Base-by-base conservation (phyloP, 1,140 invertebrate species). In the Leptopilina boulardi region DNA sequence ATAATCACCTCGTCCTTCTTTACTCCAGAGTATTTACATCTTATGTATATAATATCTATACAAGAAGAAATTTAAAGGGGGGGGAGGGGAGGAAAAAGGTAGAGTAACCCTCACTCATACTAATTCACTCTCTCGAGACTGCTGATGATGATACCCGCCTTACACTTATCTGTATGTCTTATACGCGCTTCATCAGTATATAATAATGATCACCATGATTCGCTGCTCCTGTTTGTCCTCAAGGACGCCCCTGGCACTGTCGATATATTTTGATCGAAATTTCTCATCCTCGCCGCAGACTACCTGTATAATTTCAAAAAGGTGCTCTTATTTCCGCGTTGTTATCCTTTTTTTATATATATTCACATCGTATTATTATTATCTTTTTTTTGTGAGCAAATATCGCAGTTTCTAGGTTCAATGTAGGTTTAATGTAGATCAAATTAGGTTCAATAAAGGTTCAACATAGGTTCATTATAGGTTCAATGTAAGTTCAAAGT, bases 1-100 rank as follows among this genome's bases (percentile, higher is more conserved):
- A 80, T 82, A 82, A 82, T 82, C 78, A 80, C 78, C 73, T 82
- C 81, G 78, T 80, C 75, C 76, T 77, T 78, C 74, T 82, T 34
- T 70, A 54, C 42, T n/a, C 66, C 34, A 38, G 42, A 70, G 70
- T 71, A 71, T 70, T 77, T 56, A 76, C 74, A 70, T 71, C 75
- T 73, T 77, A 77, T 73, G 74, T 23, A 41, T 26, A 56, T 54
- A 74, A 59, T n/a, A n/a, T n/a, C n/a, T n/a, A n/a, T n/a, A n/a
- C n/a, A n/a, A n/a, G n/a, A n/a, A n/a, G n/a, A n/a, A n/a, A n/a
- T n/a, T n/a, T n/a, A 30, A 30, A 30, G 26, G 26, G 26, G 4
- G 34, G 8, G 34, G 34, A 38, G 34, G 8, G 34, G 8, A n/a
- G 34, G 34, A 9, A 38, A 9, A 6, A 38, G 3, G 34, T 38